phyloP scores from a whole-genome alignment of 1,140 invertebrate genomes.

The Araneus ventricosus region DNA sequence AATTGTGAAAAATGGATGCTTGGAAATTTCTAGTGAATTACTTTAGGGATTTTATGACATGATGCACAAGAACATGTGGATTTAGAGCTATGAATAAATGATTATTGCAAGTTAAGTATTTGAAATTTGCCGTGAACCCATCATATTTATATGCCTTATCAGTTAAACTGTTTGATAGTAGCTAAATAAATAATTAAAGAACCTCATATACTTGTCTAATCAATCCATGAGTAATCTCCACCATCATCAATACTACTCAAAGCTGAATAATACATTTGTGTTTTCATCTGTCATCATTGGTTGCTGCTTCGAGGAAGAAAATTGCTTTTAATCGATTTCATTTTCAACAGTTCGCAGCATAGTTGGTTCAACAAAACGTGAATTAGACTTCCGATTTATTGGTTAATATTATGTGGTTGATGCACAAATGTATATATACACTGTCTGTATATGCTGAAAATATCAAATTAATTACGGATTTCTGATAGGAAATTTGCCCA shows the following conservation, averaged over 20 bases:
- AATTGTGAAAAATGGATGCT: neutral
- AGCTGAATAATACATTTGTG: neutral
- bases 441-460: slow-evolving; percentile 12
- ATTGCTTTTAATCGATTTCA: neutral
- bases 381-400: slow-evolving; percentile 9
- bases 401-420: slow-evolving; percentile 2
- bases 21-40: neutral
- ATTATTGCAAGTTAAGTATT: neutral
- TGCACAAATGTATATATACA: slow-evolving; percentile 66
- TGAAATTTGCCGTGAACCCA: neutral
- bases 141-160: slow-evolving; percentile 24
- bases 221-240: neutral
- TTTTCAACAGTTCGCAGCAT: neutral
- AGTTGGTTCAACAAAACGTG: neutral
- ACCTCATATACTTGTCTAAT: neutral
- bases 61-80: slow-evolving; percentile 6
- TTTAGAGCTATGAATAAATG: neutral
- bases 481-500: neutral
- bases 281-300: neutral
- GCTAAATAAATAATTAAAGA: neutral
- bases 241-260: neutral
- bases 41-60: neutral
- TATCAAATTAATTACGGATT: slow-evolving; percentile 5
- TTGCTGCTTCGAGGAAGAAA: neutral
- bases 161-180: neutral